Base-by-base conservation (phyloP, 2,888 invertebrate genomes). In the Atherix ibis region DNA sequence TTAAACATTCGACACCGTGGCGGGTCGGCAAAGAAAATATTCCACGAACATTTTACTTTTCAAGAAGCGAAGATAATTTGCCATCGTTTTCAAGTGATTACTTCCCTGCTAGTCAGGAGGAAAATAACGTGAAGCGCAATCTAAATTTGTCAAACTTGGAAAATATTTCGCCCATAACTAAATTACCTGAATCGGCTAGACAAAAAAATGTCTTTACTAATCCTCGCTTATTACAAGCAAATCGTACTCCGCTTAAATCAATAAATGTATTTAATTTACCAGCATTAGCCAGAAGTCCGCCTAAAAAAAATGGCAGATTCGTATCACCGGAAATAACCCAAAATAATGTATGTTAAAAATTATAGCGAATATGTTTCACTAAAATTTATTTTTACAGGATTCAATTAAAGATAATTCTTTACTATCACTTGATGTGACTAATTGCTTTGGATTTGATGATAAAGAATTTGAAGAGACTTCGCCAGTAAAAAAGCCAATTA, bases 51-150 rank as follows among this genome's bases (percentile, higher is more conserved):
- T 58, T 56, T 36, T 45, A 47, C 32, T 58, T 58, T 19, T 45
- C 46, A 3, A 41, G 50, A 9, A 53, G 52, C 19, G 46, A 47
- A 10, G 50, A 50, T n/a, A 47, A 54, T 22, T 38, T 58, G 22
- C 58, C 59, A 2, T 55, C 58, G 2, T 58, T 52, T 40, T 57
- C 58, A 10, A 56, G 58, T 42, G 58, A 58, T 39, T 44, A 45
- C 29, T 44, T 55, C 40, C 48, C 51, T 14, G 34, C 44, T 17
- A 43, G 48, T 4, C 49, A 48, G 10, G 33, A n/a, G n/a, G n/a
- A n/a, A n/a, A n/a, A n/a, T n/a, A n/a, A 15, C 14, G 15, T 8
- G 3, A 12, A 34, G 5, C 22, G 9, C 12, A 9, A 4, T 3
- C 29, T 35, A 14, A 35, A 35, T 14, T 15, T 31, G 8, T 40